phyloP scores from a whole-genome alignment of 2,888 invertebrate genomes.

The Phlogophora meticulosa region DNA sequence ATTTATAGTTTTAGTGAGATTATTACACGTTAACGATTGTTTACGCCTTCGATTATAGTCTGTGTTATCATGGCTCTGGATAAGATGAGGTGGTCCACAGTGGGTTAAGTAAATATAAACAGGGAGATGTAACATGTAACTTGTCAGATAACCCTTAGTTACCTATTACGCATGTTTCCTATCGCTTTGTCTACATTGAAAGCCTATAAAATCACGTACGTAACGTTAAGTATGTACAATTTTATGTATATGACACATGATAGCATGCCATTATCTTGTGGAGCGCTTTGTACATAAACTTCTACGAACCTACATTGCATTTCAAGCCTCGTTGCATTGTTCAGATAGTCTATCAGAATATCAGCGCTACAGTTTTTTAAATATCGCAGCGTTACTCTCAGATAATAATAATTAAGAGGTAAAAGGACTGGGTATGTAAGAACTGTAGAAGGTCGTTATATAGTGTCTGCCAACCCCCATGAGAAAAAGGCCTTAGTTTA shows the following conservation, averaged over 20 bases:
- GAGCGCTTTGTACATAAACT: slow-evolving; percentile 14
- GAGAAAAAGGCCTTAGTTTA: too few species aligned
- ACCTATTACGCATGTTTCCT: slow-evolving; percentile 36
- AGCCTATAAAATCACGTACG: slow-evolving; percentile 39
- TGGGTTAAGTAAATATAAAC: slow-evolving; percentile 48
- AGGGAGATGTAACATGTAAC: slow-evolving; percentile 28
- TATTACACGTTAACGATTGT: slow-evolving; percentile 11
- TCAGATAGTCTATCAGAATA: too few species aligned
- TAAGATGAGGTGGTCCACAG: slow-evolving; percentile 14
- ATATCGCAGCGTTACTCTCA: too few species aligned
- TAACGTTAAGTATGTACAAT: slow-evolving; percentile 21
- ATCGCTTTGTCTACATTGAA: slow-evolving; percentile 48
- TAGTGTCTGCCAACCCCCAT: too few species aligned
- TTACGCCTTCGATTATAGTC: slow-evolving; percentile 16
- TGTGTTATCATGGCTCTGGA: slow-evolving; percentile 22
- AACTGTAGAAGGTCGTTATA: too few species aligned
- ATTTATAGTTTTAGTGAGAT: slow-evolving; percentile 39
- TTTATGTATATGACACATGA: slow-evolving; percentile 12
- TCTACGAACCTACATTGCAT: neutral
- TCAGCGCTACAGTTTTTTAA: too few species aligned
- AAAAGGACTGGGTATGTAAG: too few species aligned
- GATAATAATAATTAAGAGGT: too few species aligned
- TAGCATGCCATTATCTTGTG: slow-evolving; percentile 11
- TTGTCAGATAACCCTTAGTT: slow-evolving; percentile 37
- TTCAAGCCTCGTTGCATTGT: too few species aligned